Evolutionary conservation across 2,113 vertebrate genomes (phyloP).

Genomic region (Nesoenas mayeri): DNA sequence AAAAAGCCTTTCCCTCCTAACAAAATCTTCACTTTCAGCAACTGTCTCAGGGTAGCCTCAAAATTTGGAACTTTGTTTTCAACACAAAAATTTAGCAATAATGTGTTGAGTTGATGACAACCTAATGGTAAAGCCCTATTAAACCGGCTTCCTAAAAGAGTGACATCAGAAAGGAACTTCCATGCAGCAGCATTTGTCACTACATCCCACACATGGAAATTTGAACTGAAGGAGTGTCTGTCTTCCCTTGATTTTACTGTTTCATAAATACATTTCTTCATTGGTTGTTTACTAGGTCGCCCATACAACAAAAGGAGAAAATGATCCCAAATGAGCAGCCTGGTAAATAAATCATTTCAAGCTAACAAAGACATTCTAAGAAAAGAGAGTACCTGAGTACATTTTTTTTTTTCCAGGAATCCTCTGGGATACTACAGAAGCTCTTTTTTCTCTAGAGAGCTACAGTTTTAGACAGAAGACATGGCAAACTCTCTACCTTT

Average conservation of each 20-base stretch:
- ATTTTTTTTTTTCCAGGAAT: neutral
- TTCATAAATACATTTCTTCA: neutral
- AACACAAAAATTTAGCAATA: neutral
- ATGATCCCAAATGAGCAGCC: neutral
- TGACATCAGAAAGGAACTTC: neutral
- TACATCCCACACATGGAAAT: neutral
- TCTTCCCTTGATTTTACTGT: neutral
- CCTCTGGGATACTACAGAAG: neutral
- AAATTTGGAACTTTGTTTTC: neutral
- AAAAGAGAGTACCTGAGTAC: neutral
- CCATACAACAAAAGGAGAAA: neutral
- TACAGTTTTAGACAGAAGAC: neutral
- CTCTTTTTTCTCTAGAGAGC: neutral
- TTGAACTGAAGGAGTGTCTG: neutral
- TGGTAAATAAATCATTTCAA: neutral
- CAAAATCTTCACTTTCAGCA: neutral
- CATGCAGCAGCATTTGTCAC: neutral
- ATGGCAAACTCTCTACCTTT: neutral
- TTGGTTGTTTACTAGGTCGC: neutral
- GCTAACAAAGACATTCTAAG: neutral
- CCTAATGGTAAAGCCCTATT: neutral
- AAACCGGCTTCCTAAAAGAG: neutral
- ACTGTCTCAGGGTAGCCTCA: neutral
- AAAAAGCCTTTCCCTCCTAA: neutral
- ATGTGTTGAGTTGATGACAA: neutral